Percentiles rank a stretch among this genome's conserved stretches.
Evolutionary conservation across 2,113 vertebrate genomes (phyloP).

Genomic region (Cercopithecus mona): DNA sequence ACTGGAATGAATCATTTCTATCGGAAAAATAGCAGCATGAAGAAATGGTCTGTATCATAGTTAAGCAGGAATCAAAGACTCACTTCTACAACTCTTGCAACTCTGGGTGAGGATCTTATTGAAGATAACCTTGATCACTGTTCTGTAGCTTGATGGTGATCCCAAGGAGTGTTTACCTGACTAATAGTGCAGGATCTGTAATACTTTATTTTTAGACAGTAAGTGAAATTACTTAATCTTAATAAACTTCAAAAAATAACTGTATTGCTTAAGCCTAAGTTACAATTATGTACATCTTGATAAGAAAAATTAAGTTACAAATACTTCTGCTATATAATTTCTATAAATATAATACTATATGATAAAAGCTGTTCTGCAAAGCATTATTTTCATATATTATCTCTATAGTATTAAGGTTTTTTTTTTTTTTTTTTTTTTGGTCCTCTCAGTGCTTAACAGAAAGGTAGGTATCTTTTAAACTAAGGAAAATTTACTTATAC

Average conservation of each 20-base stretch:
- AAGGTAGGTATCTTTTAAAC: background rate
- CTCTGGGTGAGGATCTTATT: background rate
- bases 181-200: background rate
- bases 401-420: background rate
- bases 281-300: background rate
- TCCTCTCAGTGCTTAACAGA: too few species aligned
- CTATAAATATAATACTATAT: background rate
- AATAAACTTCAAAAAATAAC: background rate
- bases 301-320: constrained; percentile 22
- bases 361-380: background rate
- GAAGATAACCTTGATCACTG: background rate
- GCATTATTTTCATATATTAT: background rate
- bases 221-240: background rate
- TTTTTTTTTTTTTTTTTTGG: too few species aligned
- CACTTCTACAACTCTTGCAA: background rate
- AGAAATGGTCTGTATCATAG: background rate
- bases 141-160: background rate
- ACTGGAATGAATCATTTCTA: background rate
- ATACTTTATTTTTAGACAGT: background rate
- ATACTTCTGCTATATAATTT: background rate
- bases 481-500: background rate
- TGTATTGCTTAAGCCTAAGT: background rate
- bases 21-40: background rate
- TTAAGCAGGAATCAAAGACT: background rate
- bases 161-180: background rate